phyloP scores from a whole-genome alignment of 2,888 invertebrate species.

The Corythucha ciliata region DNA sequence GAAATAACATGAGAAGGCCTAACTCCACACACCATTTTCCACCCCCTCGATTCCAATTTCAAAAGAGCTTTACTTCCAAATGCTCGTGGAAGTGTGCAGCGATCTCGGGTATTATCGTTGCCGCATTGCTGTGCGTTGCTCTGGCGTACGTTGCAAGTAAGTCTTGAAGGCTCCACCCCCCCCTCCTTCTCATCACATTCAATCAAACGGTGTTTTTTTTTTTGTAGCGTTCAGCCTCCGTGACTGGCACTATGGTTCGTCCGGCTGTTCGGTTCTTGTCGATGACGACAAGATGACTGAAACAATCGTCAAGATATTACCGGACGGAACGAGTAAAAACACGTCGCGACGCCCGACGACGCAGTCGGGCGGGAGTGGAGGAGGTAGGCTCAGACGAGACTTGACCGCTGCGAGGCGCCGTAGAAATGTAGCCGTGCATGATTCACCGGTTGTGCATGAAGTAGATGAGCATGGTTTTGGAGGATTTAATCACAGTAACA shows the following conservation, averaged over 20 bases:
- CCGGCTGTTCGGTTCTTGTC: slow-evolving; percentile 74
- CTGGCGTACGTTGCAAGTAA: slow-evolving; percentile 81
- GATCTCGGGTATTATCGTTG: slow-evolving; percentile 74
- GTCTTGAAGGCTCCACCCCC: too few species aligned
- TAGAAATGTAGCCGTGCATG: slow-evolving; percentile 58
- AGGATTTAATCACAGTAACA: too few species aligned
- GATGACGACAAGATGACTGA: slow-evolving; percentile 39
- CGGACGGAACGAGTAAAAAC: slow-evolving; percentile 38
- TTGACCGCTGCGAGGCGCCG: slow-evolving; percentile 44
- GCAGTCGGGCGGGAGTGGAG: slow-evolving; percentile 45
- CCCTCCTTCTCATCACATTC: background rate
- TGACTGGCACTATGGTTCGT: slow-evolving; percentile 75
- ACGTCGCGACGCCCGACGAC: slow-evolving; percentile 55
- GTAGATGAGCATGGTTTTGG: too few species aligned
- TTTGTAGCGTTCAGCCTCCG: slow-evolving; percentile 65
- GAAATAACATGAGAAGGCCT: slow-evolving; percentile 57
- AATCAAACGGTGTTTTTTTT: slow-evolving; percentile 5
- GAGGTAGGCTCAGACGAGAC: slow-evolving; percentile 41
- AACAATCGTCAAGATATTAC: slow-evolving; percentile 29
- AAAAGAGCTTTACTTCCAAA: slow-evolving; percentile 72
- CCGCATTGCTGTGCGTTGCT: slow-evolving; percentile 70
- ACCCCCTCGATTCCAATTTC: slow-evolving; percentile 71
- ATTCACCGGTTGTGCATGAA: slow-evolving; percentile 42
- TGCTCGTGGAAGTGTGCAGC: slow-evolving; percentile 92
- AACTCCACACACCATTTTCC: slow-evolving; percentile 64